Evolutionary conservation across 1,140 invertebrate species (phyloP), one percentile per base, ranked within the genome.

Genomic region (Zaprionus taronus): DNA sequence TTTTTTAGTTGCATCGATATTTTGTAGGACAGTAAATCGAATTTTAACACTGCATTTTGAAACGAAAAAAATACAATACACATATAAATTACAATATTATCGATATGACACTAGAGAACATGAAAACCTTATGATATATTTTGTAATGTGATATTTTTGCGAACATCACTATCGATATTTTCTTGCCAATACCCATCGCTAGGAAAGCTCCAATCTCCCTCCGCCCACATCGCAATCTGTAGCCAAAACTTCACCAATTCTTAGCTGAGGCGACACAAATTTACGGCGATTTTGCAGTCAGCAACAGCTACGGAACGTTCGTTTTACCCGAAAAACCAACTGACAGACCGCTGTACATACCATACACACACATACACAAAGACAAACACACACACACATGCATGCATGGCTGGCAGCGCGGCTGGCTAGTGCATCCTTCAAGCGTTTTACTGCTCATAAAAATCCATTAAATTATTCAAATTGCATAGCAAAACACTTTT

Each of bases 391-490:
- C 31, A 34, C 31, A 31, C 28, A 7, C 28, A 31, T 7, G 7
- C 38, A 41, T 57, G 28, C 53, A 53, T 41, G 24, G 17, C 41
- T 58, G 55, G 55, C 49, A 61, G 53, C 62, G 15, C 31, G 57
- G 57, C 28, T 36, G 72, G 72, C 60, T 61, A 80, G 72, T 80
- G 83, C 81, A 77, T 84, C 74, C 83, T 79, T 83, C 63, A 68
- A 75, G 77, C 77, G 80, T 91, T 91, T 91, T 91, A 85, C 89
- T 91, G 89, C 89, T 85, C 89, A 91, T 91, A 91, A 91, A 91
- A 91, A 91, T 91, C 81, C 81, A 91, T 91, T 91, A 91, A 91
- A 91, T 91, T 91, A 91, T 91, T 91, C 79, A 91, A 91, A 91
- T 91, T 73, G 83, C 83, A 87, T 87, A 73, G 83, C 77, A 87